Percentiles rank a stretch among this genome's conserved stretches.
Evolutionary conservation across 2,797 vertebrate genomes (phyloP).

Genomic region (Leuciscus waleckii): DNA sequence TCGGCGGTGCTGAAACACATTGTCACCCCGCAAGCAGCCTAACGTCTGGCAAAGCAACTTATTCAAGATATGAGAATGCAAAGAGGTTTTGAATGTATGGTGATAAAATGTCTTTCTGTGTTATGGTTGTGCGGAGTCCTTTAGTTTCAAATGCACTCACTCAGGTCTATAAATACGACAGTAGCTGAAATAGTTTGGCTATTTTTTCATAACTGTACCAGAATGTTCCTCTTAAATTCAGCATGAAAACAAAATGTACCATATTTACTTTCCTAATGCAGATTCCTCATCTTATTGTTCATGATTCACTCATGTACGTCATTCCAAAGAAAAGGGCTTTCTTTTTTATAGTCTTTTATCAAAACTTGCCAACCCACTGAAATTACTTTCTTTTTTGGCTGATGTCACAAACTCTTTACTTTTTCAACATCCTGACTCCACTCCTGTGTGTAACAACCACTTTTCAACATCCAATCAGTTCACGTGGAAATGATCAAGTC

Average conservation of each 20-base stretch:
- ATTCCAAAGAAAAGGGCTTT: slow-evolving; percentile 2
- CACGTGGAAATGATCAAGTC: not conserved
- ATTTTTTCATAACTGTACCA: slow-evolving; percentile 10
- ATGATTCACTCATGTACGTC: not conserved
- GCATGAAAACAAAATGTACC: slow-evolving; percentile 1
- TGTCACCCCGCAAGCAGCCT: slow-evolving; percentile 39
- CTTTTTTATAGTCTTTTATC: not conserved
- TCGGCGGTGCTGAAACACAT: slow-evolving; percentile 38
- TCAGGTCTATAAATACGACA: slow-evolving; percentile 34
- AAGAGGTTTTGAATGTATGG: slow-evolving; percentile 49
- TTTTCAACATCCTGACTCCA: not conserved
- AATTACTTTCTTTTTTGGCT: not conserved
- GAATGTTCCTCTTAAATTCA: not conserved
- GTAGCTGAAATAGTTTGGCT: not conserved
- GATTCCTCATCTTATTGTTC: not conserved
- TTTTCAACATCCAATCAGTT: not conserved
- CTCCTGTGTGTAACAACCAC: not conserved
- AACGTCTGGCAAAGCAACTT: slow-evolving; percentile 54
- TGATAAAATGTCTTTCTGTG: slow-evolving; percentile 49
- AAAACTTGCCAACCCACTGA: not conserved
- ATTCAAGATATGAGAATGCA: slow-evolving; percentile 51
- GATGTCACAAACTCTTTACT: not conserved
- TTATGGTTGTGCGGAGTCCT: slow-evolving; percentile 33
- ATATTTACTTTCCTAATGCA: slow-evolving; percentile 5
- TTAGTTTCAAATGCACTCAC: slow-evolving; percentile 36